phyloP scores from a whole-genome alignment of 2,113 vertebrate genomes.

The Nothobranchius furzeri region DNA sequence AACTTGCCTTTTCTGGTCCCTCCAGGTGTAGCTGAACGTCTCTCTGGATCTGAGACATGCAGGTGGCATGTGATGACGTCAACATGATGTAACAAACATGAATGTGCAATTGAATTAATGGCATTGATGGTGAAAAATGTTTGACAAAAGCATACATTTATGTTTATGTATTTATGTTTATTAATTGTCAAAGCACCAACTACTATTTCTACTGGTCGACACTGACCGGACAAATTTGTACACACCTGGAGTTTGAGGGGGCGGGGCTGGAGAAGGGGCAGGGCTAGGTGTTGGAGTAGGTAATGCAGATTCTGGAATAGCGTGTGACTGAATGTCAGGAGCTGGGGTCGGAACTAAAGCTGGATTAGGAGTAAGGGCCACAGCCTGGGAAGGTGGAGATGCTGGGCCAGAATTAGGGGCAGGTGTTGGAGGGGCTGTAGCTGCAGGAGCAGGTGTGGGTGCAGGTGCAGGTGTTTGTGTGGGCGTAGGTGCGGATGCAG shows the following conservation, averaged over 20 bases:
- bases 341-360: conserved; percentile 2
- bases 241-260: conserved; percentile 66
- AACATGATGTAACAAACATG: conserved; percentile 25
- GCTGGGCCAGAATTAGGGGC: neutral
- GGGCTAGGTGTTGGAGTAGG: conserved; percentile 6
- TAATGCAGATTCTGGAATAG: neutral
- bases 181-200: neutral
- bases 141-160: neutral
- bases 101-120: conserved; percentile 10
- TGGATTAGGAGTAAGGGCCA: neutral
- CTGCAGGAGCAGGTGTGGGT: neutral
- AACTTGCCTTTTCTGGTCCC: conserved; percentile 72
- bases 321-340: conserved; percentile 14
- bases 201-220: conserved; percentile 4
- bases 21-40: conserved; percentile 63
- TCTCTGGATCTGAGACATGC: conserved; percentile 55
- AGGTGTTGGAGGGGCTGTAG: neutral
- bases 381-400: neutral
- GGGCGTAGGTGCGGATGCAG: neutral
- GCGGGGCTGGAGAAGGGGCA: conserved; percentile 30
- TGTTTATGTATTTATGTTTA: too few species aligned
- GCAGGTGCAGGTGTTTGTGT: neutral
- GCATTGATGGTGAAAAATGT: neutral
- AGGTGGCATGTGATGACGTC: conserved; percentile 10
- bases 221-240: conserved; percentile 17